Evolutionary conservation across 1,140 invertebrate genomes (phyloP).

Genomic region (Acromyrmex heyeri): DNA sequence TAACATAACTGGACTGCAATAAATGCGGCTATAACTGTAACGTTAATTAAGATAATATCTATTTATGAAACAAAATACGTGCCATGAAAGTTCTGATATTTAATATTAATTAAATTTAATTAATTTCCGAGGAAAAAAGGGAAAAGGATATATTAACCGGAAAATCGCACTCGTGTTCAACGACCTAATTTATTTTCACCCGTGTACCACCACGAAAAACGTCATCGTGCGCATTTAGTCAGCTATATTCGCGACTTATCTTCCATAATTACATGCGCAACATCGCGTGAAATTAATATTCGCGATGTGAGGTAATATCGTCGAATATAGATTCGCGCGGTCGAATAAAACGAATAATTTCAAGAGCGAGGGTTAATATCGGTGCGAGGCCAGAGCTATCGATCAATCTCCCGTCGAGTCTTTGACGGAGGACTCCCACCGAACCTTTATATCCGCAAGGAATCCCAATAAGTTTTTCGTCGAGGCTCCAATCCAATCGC

Average conservation of each 20-base stretch:
- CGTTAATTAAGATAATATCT: slow-evolving; percentile 50
- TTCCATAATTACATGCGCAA: slow-evolving; percentile 44
- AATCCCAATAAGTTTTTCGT: slow-evolving; percentile 77
- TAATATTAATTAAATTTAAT: slow-evolving; percentile 59
- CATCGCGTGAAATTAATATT: slow-evolving; percentile 55
- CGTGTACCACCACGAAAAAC: background rate
- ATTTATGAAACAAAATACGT: slow-evolving; percentile 31
- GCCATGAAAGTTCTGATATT: background rate
- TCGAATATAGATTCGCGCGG: background rate
- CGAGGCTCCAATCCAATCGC: slow-evolving; percentile 72
- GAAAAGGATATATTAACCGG: slow-evolving; percentile 22
- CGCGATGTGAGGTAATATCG: slow-evolving; percentile 1
- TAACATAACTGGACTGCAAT: background rate
- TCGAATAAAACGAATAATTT: slow-evolving; percentile 56
- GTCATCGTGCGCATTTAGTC: slow-evolving; percentile 39
- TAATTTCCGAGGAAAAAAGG: background rate
- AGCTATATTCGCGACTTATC: slow-evolving; percentile 40
- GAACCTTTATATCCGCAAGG: slow-evolving; percentile 70
- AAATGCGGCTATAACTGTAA: slow-evolving; percentile 16
- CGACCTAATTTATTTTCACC: slow-evolving; percentile 48
- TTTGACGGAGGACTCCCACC: slow-evolving; percentile 35
- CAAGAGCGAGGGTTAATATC: slow-evolving; percentile 49
- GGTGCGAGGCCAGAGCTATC: slow-evolving; percentile 21
- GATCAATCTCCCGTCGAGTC: slow-evolving; percentile 60
- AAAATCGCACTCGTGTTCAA: slow-evolving; percentile 40